Evolutionary conservation across 2,113 vertebrate species (phyloP), one percentile per base, ranked within the genome.

Genomic region (Galbula dea): DNA sequence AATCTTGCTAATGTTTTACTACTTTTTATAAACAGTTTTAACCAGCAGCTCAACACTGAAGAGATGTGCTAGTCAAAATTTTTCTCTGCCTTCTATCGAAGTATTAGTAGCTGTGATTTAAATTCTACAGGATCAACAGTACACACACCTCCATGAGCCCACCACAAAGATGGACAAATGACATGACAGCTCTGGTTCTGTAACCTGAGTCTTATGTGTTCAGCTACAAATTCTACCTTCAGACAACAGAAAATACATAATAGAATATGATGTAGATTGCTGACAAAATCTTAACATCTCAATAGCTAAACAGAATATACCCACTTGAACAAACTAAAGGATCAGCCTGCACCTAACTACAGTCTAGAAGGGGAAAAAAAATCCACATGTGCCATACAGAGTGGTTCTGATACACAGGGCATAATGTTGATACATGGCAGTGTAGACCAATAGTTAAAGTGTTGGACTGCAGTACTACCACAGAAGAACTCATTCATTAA

Each of bases 401-500:
- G 2, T 15, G 10, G 52, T 37, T 36, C 58, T 41, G 43, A 62
- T 4, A 45, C 1, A 2, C 2, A 8, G 2, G 20, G 45, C 39
- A 66, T 11, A 68, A 15, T 19, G 37, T 3, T 48, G 20, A 21
- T 21, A 39, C 5, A 2, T 5, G 41, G 43, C 66, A 62, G 18
- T 4, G 10, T 0, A 72, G 19, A 72, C 21, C 41, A 63, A 29
- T 0, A 62, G n/a, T 3, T 27, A 13, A 62, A n/a, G 29, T 59
- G 8, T 5, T 18, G 4, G 79, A 32, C 11, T 14, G 36, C 8
- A 29, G 67, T n/a, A n/a, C n/a, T n/a, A n/a, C n/a, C n/a, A n/a
- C n/a, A n/a, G 15, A 71, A 72, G 29, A 62, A 87, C 19, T 26
- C 6, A 58, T 51, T 54, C 22, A 41, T 18, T 85, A 11, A 49